Percentiles rank a stretch among this genome's conserved stretches.
phyloP scores from a whole-genome alignment of 2,113 vertebrate species.

The Rana temporaria region DNA sequence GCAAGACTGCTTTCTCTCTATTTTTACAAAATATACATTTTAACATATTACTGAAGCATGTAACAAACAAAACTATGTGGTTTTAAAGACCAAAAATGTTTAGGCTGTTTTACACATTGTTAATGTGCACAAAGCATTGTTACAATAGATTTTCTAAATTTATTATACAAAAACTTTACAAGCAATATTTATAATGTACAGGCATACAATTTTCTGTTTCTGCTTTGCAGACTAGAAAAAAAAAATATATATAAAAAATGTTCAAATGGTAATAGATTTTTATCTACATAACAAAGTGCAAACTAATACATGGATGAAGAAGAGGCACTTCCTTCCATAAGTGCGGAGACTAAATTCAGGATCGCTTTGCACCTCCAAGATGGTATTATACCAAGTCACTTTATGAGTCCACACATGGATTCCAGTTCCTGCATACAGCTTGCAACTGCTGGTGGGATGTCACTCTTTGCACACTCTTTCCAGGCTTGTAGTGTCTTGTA shows the following conservation, averaged over 20 bases:
- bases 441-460: slow-evolving; percentile 77
- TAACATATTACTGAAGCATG: neutral
- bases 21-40: too few relatives aligned
- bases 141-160: neutral
- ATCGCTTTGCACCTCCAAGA: neutral
- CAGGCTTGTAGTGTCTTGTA: slow-evolving; percentile 80
- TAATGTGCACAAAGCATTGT: neutral
- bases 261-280: slow-evolving; percentile 31
- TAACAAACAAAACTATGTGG: slow-evolving; percentile 8
- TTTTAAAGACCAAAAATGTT: neutral
- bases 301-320: slow-evolving; percentile 13
- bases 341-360: neutral
- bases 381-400: neutral
- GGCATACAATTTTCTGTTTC: slow-evolving; percentile 9
- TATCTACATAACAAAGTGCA: slow-evolving; percentile 42
- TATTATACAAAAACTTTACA: slow-evolving; percentile 48
- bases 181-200: slow-evolving; percentile 25
- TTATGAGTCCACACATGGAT: slow-evolving; percentile 70
- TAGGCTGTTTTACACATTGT: neutral
- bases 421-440: slow-evolving; percentile 81
- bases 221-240: slow-evolving; percentile 4
- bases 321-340: slow-evolving; percentile 19
- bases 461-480: slow-evolving; percentile 69
- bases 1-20: too few relatives aligned
- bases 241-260: slow-evolving; percentile 18